A percentile compares a stretch with the other conserved stretches of the same genome.
phyloP scores from a whole-genome alignment of 2,113 vertebrate species.

The Microcebus jonahi region DNA sequence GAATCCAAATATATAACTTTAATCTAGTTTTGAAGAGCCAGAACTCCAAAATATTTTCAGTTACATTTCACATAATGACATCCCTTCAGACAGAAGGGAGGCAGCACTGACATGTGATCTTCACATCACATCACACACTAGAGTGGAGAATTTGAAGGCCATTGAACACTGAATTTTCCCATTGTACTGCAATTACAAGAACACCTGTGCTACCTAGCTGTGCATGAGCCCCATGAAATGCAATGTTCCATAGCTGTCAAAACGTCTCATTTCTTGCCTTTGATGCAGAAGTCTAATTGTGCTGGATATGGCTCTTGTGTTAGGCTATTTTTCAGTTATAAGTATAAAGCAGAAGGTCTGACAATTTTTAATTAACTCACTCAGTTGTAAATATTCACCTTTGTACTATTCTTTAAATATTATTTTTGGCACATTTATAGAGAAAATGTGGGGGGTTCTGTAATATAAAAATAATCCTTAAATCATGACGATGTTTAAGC shows the following conservation, averaged over 20 bases:
- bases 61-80: not conserved
- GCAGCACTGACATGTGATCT: not conserved
- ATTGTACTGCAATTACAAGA: constrained; percentile 29
- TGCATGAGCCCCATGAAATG: not conserved
- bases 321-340: not conserved
- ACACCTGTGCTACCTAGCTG: constrained; percentile 59
- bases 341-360: not conserved
- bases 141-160: constrained; percentile 3
- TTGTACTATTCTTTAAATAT: not conserved
- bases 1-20: not conserved
- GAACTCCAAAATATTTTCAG: not conserved
- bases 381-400: not conserved
- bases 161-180: constrained; percentile 18
- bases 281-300: not conserved
- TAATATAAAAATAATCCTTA: not conserved
- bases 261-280: constrained; percentile 24
- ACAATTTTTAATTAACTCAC: not conserved
- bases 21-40: not conserved
- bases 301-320: not conserved
- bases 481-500: not conserved
- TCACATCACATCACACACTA: not conserved
- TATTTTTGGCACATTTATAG: not conserved
- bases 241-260: constrained; percentile 27
- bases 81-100: constrained; percentile 16
- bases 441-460: not conserved